Conservation (phyloP, 1,140 invertebrate species). For the Musca domestica region DNA sequence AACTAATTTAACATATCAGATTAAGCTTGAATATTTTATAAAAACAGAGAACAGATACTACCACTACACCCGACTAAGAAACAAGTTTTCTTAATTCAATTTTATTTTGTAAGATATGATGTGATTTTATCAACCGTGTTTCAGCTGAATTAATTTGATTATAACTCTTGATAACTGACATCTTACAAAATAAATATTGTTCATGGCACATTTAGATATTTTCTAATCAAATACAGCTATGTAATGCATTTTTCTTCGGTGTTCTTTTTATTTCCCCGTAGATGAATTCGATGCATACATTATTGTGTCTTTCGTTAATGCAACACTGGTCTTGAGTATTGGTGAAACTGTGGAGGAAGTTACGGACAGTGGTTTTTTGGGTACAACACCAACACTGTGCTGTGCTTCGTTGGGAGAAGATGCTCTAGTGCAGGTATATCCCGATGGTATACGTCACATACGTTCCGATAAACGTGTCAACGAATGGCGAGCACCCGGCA, state of each 20-base stretch:
- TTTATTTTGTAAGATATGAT: constrained; percentile 39
- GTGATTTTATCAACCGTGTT: constrained; percentile 52
- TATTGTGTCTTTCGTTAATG: constrained; percentile 99
- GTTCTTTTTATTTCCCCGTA: constrained; percentile 53
- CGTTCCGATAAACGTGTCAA: constrained; percentile 96
- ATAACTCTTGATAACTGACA: constrained; percentile 42
- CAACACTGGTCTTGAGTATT: constrained; percentile 97
- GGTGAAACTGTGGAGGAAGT: constrained; percentile 99
- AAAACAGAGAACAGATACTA: constrained; percentile 2
- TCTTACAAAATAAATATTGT: neutral
- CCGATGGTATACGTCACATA: constrained; percentile 98
- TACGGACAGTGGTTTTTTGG: constrained; percentile 97
- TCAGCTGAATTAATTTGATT: constrained; percentile 54
- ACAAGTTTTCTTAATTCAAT: too few relatives aligned
- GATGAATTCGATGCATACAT: constrained; percentile 99
- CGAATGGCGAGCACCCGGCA: constrained; percentile 98
- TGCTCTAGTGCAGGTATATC: constrained; percentile 97
- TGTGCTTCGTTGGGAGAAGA: constrained; percentile 97
- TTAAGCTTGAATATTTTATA: constrained; percentile 14
- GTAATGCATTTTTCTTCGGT: neutral
- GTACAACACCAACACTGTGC: constrained; percentile 95
- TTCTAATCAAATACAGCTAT: neutral
- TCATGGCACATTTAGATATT: too few relatives aligned
- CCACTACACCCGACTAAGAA: neutral
- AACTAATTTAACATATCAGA: constrained; percentile 38